These are phyloP conservation scores for Zoanthus sansibaricus DNA, from an alignment of 92 coral and sea anemone species.

Conservation along the genomic window DNA sequence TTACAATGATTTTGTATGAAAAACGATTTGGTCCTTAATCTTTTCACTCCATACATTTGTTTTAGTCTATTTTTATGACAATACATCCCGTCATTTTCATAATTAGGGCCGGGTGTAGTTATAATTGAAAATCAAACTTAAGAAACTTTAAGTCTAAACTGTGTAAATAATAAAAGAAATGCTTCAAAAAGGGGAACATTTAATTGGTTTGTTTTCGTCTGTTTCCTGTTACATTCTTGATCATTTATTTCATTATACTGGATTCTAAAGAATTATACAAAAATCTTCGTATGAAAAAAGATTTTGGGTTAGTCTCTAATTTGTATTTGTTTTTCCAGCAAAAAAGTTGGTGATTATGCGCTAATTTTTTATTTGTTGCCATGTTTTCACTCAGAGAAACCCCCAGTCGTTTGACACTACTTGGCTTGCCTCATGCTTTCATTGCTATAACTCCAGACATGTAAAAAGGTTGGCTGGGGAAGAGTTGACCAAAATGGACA, in stretches of 20 bases:
- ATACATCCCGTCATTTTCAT: background rate
- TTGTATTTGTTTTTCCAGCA: too few relatives aligned
- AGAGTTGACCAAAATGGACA: too few relatives aligned
- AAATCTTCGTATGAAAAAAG: too few relatives aligned
- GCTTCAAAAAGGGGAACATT: background rate
- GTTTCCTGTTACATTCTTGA: background rate
- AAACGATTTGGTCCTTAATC: background rate
- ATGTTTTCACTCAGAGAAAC: too few relatives aligned
- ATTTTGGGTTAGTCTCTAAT: too few relatives aligned
- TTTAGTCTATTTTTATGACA: background rate
- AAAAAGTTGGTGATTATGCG: too few relatives aligned
- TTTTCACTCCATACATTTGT: background rate
- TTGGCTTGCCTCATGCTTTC: too few relatives aligned
- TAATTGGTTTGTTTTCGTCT: background rate
- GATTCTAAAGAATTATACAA: background rate
- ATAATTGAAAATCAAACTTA: background rate
- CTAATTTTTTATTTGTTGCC: too few relatives aligned
- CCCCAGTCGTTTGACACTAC: too few relatives aligned
- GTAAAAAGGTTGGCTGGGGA: too few relatives aligned
- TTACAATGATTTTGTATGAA: background rate
- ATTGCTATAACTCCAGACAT: too few relatives aligned
- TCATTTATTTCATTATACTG: background rate
- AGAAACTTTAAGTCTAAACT: background rate
- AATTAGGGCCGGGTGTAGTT: background rate
- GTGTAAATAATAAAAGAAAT: background rate